phyloP scores from a whole-genome alignment of 2,797 vertebrate species.

The Clamator glandarius region DNA sequence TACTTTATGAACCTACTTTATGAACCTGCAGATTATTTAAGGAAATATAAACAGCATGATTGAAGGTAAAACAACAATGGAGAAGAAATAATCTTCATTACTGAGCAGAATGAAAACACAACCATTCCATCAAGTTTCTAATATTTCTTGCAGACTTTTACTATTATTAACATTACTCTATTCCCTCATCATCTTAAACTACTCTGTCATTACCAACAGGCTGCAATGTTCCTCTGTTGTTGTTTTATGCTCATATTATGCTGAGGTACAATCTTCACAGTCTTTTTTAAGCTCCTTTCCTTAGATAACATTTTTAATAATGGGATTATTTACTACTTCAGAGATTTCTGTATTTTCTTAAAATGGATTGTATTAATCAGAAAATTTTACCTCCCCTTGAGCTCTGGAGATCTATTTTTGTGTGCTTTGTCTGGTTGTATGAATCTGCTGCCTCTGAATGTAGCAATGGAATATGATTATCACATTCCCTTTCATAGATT shows the following conservation, averaged over 20 bases:
- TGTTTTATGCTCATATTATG: neutral
- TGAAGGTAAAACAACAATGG: neutral
- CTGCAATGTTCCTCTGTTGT: neutral
- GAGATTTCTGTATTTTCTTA: neutral
- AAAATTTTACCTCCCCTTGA: neutral
- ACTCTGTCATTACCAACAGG: neutral
- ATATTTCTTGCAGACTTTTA: neutral
- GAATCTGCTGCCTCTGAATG: neutral
- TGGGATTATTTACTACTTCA: neutral
- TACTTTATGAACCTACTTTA: neutral
- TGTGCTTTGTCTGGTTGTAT: conserved; percentile 21
- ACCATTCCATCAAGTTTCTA: neutral
- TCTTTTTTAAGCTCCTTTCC: neutral
- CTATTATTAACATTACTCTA: neutral
- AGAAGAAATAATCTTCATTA: neutral
- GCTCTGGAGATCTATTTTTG: neutral
- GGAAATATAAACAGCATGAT: neutral
- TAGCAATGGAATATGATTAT: neutral
- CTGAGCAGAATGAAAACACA: conserved; percentile 1
- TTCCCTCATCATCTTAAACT: neutral
- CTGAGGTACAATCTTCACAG: neutral
- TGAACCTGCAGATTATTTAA: neutral
- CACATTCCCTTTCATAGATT: neutral
- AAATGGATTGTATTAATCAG: neutral
- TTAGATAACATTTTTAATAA: neutral